phyloP scores from a whole-genome alignment of 2,113 vertebrate species.

The Pachyramphus minor region DNA sequence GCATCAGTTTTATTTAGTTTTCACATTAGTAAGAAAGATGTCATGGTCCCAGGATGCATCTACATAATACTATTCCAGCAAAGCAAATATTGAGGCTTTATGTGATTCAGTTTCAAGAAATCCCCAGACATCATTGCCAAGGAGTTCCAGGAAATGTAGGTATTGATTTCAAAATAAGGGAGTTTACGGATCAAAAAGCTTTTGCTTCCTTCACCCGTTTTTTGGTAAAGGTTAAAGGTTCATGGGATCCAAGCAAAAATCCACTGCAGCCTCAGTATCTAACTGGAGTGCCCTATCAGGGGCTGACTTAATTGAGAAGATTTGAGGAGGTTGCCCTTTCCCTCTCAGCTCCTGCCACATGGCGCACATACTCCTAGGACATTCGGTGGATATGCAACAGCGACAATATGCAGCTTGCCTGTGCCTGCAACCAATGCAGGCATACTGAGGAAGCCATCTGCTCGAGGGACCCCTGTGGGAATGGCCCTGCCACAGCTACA shows the following conservation, averaged over 20 bases:
- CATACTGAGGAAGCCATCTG: neutral
- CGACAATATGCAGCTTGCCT: neutral
- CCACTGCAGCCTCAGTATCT: neutral
- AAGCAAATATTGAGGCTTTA: conserved; percentile 8
- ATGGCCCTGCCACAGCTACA: neutral
- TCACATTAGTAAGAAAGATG: neutral
- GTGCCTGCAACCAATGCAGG: neutral
- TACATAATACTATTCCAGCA: neutral
- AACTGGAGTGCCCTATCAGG: neutral
- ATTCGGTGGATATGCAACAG: neutral
- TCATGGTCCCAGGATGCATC: neutral
- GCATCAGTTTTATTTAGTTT: neutral
- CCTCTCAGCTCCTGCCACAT: neutral
- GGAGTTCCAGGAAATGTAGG: conserved; percentile 35
- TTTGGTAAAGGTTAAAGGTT: neutral
- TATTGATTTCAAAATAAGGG: conserved; percentile 59
- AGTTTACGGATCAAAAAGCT: conserved; percentile 14
- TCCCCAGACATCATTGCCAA: neutral
- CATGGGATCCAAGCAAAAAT: neutral
- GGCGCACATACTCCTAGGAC: neutral
- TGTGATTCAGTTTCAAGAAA: conserved; percentile 58
- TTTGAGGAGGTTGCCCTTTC: neutral
- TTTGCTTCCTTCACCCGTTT: neutral
- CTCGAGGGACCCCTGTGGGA: neutral
- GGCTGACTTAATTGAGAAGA: neutral